phyloP scores from a whole-genome alignment of 1,140 invertebrate species.

The Nephila pilipes region DNA sequence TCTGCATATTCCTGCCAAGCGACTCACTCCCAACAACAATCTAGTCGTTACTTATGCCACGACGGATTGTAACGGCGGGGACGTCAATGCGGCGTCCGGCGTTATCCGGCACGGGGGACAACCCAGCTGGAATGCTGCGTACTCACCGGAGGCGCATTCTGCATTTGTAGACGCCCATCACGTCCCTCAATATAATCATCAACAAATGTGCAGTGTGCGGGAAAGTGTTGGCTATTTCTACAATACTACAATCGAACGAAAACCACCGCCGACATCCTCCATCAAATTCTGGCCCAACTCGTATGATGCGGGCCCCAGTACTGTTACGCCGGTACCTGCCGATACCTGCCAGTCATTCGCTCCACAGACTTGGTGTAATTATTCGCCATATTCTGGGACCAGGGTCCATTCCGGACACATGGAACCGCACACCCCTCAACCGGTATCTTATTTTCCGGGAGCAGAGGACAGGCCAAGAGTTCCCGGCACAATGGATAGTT shows the following conservation, averaged over 20 bases:
- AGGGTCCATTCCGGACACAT: constrained; percentile 78
- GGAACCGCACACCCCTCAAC: constrained; percentile 80
- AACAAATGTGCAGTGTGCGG: constrained; percentile 85
- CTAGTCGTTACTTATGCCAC: constrained; percentile 80
- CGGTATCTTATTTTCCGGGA: constrained; percentile 81
- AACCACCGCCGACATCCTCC: constrained; percentile 78
- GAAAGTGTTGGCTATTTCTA: constrained; percentile 87
- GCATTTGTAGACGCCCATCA: constrained; percentile 82
- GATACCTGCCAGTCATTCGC: constrained; percentile 87
- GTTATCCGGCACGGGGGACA: constrained; percentile 87
- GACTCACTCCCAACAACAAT: constrained; percentile 83
- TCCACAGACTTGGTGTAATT: constrained; percentile 87
- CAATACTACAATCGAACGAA: constrained; percentile 85
- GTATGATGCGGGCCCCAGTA: constrained; percentile 81
- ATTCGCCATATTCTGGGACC: constrained; percentile 84
- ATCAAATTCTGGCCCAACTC: constrained; percentile 87
- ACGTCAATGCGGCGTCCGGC: constrained; percentile 78
- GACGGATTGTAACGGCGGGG: constrained; percentile 82
- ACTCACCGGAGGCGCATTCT: constrained; percentile 85
- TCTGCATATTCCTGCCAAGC: constrained; percentile 91
- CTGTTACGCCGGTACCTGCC: constrained; percentile 82
- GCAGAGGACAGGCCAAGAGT: constrained; percentile 85
- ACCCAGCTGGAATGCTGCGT: constrained; percentile 80
- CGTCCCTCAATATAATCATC: constrained; percentile 80
- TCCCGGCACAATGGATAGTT: constrained; percentile 86